Percentiles rank a stretch among this genome's conserved stretches.
Evolutionary conservation across 2,113 vertebrate genomes (phyloP).

Genomic region (Oophaga pumilio): DNA sequence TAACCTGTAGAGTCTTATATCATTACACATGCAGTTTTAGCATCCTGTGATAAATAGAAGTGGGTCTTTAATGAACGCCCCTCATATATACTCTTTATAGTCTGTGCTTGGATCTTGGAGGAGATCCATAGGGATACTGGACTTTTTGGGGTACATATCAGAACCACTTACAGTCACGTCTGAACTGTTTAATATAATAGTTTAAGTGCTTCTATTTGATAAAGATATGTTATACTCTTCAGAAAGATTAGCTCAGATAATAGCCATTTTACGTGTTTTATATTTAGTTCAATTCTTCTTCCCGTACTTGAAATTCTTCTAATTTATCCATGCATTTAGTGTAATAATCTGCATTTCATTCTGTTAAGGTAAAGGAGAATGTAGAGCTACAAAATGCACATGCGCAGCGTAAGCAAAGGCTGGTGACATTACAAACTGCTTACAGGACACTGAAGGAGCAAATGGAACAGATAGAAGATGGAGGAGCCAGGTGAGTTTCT

Average conservation of each 20-base stretch:
- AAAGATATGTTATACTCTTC: neutral
- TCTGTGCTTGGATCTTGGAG: too few relatives aligned
- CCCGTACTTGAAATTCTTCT: neutral
- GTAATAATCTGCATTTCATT: constrained; percentile 54
- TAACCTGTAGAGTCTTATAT: too few relatives aligned
- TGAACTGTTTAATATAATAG: too few relatives aligned
- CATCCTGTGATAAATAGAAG: too few relatives aligned
- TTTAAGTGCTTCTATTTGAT: neutral
- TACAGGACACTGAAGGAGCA: constrained; percentile 85
- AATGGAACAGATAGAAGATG: constrained; percentile 82
- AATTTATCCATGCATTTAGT: neutral
- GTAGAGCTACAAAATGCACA: constrained; percentile 82
- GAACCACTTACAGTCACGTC: too few relatives aligned
- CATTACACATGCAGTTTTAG: too few relatives aligned
- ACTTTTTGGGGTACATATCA: too few relatives aligned
- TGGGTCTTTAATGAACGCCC: too few relatives aligned
- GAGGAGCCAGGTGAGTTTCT: constrained; percentile 75
- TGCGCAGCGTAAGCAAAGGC: constrained; percentile 77
- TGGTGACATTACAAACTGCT: constrained; percentile 85
- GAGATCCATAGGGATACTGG: too few relatives aligned
- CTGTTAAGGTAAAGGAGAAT: constrained; percentile 79
- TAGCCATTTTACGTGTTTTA: neutral
- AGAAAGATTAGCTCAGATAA: too few relatives aligned
- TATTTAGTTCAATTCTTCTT: neutral
- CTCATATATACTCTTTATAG: too few relatives aligned